Evolutionary conservation across 2,797 vertebrate genomes (phyloP).

Genomic region (Lagorchestes hirsutus): DNA sequence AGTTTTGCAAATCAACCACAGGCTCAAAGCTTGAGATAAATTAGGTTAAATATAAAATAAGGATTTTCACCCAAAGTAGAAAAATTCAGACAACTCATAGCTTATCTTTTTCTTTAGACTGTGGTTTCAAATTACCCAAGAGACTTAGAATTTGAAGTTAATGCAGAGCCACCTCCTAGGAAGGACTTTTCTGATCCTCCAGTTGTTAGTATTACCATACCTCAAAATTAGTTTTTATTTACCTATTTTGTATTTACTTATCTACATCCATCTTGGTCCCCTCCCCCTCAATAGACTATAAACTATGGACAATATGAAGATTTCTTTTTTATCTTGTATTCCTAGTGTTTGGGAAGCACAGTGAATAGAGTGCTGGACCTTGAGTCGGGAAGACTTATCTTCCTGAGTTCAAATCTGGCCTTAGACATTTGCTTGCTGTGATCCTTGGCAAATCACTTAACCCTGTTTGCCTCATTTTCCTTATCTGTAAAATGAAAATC

Average conservation of each 20-base stretch:
- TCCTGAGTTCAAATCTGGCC: background rate
- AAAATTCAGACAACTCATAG: background rate
- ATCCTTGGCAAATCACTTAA: background rate
- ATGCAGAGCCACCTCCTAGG: background rate
- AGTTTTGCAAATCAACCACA: background rate
- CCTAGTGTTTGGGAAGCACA: background rate
- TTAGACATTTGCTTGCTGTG: background rate
- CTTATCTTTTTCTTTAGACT: background rate
- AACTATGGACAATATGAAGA: background rate
- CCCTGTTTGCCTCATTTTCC: background rate
- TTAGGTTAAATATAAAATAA: background rate
- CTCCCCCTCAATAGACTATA: background rate
- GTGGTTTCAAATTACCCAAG: background rate
- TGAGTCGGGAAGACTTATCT: background rate
- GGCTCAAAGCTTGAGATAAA: background rate
- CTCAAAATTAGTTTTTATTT: slow-evolving; percentile 4
- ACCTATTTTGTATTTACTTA: background rate
- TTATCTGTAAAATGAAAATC: background rate
- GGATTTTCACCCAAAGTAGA: background rate
- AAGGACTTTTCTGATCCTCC: background rate
- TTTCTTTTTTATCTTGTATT: background rate
- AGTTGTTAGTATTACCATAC: background rate
- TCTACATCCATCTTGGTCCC: background rate
- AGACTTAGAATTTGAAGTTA: background rate
- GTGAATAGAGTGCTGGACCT: background rate